Base-by-base conservation (phyloP, 1,140 invertebrate genomes). In the Zaprionus kolodkinae region DNA sequence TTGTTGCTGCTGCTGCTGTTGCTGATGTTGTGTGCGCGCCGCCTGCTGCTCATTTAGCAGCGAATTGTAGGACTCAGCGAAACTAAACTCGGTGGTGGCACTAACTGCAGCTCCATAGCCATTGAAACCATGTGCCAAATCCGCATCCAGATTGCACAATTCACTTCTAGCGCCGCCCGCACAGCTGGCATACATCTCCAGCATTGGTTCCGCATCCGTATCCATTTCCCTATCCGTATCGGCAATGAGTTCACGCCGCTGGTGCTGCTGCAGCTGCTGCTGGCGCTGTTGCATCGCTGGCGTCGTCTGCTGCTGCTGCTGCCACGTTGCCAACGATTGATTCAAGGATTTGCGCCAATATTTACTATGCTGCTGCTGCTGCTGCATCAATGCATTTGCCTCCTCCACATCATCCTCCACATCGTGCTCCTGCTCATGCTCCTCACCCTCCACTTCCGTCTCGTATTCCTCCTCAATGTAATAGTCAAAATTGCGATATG, bases 41-140 rank as follows among this genome's bases (percentile, higher is more conserved):
- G 74, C 71, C 45, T 64, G 65, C 57, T 79, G 81, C 12, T 90
- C 80, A 35, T 81, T 85, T 0, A 92, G 72, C 50, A 92, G 63
- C 11, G 89, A 67, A 30, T 92, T 91, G 33, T 92, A 92, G 0
- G 92, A 92, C 35, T 92, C 92, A 21, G 91, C 91, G 68, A 92
- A 92, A 50, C 81, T 92, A 21, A 85, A 88, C 11, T 67, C 78
- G 0, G 56, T 66, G 9, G 38, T 45, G 33, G 36, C 50, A 6
- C 11, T 50, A 9, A 59, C 64, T 2, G 25, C 33, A 9, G 36
- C 43, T 4, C 17, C 56, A 61, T 76, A 82, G 25, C 52, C 57
- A 48, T 68, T 40, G n/a, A 72, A 70, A 43, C 56, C 78, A 13
- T 85, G 78, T 56, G 76, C 81, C 67, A 89, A 38, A 21, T 88